phyloP scores from a whole-genome alignment of 2,888 invertebrate species.

The Graphium colonna region DNA sequence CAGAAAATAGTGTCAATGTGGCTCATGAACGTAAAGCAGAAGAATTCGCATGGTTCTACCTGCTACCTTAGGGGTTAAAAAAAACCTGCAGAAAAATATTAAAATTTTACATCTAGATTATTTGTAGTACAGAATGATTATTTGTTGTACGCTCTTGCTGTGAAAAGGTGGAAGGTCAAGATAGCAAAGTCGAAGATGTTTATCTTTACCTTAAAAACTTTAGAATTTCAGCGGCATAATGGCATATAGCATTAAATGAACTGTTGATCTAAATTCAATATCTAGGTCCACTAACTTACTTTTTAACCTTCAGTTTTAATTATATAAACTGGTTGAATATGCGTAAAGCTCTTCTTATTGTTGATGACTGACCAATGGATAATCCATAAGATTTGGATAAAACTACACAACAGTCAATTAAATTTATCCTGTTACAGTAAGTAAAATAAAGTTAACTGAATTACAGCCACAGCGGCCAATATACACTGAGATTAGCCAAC shows the following conservation, averaged over 20 bases:
- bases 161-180: conserved; percentile 1
- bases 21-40: too few species aligned
- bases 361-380: not conserved
- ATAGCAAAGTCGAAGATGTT: too few species aligned
- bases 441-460: too few species aligned
- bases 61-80: not conserved
- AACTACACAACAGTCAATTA: not conserved
- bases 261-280: conserved; percentile 3
- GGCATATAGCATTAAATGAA: conserved; percentile 1
- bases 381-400: not conserved
- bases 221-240: not conserved
- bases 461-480: too few species aligned
- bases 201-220: conserved; percentile 10
- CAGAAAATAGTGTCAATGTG: too few species aligned
- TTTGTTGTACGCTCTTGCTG: conserved; percentile 1
- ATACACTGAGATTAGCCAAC: too few species aligned
- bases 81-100: not conserved
- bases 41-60: too few species aligned
- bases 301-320: conserved; percentile 1
- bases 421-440: not conserved
- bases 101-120: too few species aligned
- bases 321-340: conserved; percentile 5
- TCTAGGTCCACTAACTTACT: too few species aligned
- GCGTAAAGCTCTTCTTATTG: not conserved
- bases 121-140: not conserved